Conservation (phyloP, 2,888 invertebrate genomes). For the Elysia crispata region DNA sequence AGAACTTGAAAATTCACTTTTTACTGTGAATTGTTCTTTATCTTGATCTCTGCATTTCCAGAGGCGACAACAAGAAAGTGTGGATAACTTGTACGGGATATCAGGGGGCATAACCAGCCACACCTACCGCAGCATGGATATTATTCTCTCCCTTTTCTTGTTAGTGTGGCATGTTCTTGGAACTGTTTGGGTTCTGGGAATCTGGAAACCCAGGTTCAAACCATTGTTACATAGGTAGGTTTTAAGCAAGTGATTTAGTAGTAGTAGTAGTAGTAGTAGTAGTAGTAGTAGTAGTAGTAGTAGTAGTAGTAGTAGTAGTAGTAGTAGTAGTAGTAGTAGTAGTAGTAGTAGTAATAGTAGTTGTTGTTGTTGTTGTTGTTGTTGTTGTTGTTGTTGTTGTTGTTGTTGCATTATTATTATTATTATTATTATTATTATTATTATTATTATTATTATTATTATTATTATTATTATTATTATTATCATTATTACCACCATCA, state of each 20-base stretch:
- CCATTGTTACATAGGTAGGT: slow-evolving; percentile 83
- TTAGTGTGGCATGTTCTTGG: slow-evolving; percentile 87
- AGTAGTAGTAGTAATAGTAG: slow-evolving; percentile 24
- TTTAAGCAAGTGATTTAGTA: neutral
- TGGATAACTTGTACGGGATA: slow-evolving; percentile 64
- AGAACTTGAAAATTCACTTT: neutral
- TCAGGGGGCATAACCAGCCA: slow-evolving; percentile 69
- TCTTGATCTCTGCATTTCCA: slow-evolving; percentile 79
- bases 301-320: neutral
- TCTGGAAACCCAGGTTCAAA: slow-evolving; percentile 87
- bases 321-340: slow-evolving; percentile 19
- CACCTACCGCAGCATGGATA: slow-evolving; percentile 83
- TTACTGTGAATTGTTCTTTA: neutral
- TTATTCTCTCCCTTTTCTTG: slow-evolving; percentile 84
- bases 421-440: slow-evolving; percentile 12
- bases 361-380: slow-evolving; percentile 14
- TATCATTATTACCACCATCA: slow-evolving; percentile 26
- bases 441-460: neutral
- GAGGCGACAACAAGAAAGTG: slow-evolving; percentile 78
- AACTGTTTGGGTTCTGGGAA: slow-evolving; percentile 87
- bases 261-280: neutral
- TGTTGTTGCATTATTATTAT: slow-evolving; percentile 31
- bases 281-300: too few relatives aligned
- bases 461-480: slow-evolving; percentile 17
- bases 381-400: slow-evolving; percentile 31